Conservation (phyloP, 1,140 invertebrate genomes). For the Drosophila mauritiana region DNA sequence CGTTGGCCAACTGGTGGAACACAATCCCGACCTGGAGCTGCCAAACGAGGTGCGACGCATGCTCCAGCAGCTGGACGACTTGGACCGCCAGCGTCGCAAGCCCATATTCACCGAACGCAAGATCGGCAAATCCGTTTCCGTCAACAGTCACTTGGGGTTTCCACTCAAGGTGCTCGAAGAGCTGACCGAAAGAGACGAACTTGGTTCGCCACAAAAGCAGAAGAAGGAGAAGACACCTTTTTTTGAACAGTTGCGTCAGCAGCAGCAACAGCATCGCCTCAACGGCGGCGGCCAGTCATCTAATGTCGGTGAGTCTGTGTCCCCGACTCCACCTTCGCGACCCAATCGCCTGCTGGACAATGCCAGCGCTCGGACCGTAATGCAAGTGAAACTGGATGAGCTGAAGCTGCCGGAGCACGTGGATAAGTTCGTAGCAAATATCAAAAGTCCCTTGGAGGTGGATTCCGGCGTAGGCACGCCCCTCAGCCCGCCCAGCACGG, state of each 20-base stretch:
- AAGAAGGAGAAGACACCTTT: conserved; percentile 84
- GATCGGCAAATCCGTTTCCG: conserved; percentile 83
- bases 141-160: conserved; percentile 84
- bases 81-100: conserved; percentile 80
- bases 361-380: conserved; percentile 51
- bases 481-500: conserved; percentile 81
- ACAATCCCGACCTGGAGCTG: conserved; percentile 87
- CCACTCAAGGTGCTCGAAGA: conserved; percentile 86
- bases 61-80: conserved; percentile 86
- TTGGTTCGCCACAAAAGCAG: conserved; percentile 84
- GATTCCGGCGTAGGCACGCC: conserved; percentile 86
- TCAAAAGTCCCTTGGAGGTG: conserved; percentile 85
- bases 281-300: conserved; percentile 45
- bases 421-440: conserved; percentile 81
- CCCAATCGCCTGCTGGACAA: conserved; percentile 78
- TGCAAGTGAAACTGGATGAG: conserved; percentile 74
- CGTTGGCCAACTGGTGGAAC: conserved; percentile 87
- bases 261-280: conserved; percentile 66
- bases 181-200: conserved; percentile 85
- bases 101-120: conserved; percentile 83
- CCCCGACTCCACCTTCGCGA: conserved; percentile 55
- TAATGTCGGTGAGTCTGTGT: conserved; percentile 14
- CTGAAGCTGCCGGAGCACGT: conserved; percentile 85
- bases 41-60: conserved; percentile 89
- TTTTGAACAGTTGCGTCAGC: conserved; percentile 84